Conservation (phyloP, 2,888 invertebrate genomes). For the Ypsolopha scabrella region DNA sequence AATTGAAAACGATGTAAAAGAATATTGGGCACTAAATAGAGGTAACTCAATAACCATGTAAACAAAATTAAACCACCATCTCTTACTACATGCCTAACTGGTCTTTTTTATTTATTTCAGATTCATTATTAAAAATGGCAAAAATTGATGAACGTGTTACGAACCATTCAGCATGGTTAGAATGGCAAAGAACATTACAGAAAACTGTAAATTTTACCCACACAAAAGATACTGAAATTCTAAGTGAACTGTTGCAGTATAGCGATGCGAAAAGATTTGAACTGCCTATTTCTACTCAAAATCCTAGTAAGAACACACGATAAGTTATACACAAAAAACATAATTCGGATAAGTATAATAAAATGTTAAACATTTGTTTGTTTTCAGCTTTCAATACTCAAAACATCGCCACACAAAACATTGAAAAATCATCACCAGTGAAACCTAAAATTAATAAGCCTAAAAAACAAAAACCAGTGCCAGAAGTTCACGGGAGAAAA, state of each 20-base stretch:
- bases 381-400: conserved; percentile 33
- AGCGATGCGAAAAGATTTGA: conserved; percentile 62
- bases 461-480: conserved; percentile 31
- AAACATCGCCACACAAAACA: conserved; percentile 23
- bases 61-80: background rate
- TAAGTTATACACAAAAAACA: background rate
- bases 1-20: conserved; percentile 20
- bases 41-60: conserved; percentile 20
- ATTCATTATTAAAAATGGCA: conserved; percentile 12
- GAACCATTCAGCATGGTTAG: conserved; percentile 46
- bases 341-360: background rate
- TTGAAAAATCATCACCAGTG: conserved; percentile 16
- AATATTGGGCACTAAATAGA: conserved; percentile 35
- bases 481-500: conserved; percentile 24
- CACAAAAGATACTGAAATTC: conserved; percentile 50
- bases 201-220: conserved; percentile 50
- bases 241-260: conserved; percentile 54
- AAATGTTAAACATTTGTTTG: conserved; percentile 3
- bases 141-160: conserved; percentile 8
- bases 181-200: conserved; percentile 60
- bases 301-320: conserved; percentile 32
- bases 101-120: conserved; percentile 15
- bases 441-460: conserved; percentile 30
- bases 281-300: conserved; percentile 44
- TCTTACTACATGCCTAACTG: conserved; percentile 5